Evolutionary conservation across 2,888 invertebrate species (phyloP).

Genomic region (Rhagonycha lutea): DNA sequence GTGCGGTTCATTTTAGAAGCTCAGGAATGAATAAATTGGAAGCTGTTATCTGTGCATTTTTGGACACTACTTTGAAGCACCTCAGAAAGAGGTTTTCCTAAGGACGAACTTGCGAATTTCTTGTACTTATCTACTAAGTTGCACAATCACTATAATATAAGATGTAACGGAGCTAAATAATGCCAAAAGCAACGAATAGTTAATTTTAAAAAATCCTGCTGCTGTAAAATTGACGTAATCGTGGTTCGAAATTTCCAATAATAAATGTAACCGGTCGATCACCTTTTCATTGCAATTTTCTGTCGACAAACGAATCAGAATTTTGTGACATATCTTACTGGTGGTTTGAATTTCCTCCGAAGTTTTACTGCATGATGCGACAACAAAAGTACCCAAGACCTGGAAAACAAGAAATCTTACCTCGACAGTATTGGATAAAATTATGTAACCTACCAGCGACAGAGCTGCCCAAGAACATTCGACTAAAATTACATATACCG

Average conservation of each 20-base stretch:
- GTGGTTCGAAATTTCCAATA: constrained; percentile 13
- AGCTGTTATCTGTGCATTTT: no score
- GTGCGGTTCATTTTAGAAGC: no score
- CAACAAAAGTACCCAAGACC: constrained; percentile 29
- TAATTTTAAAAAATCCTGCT: constrained; percentile 30
- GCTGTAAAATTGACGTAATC: constrained; percentile 22
- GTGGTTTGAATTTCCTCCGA: constrained; percentile 33
- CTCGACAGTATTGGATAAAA: neutral
- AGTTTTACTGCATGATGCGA: constrained; percentile 30
- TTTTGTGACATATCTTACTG: constrained; percentile 30
- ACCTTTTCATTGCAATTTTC: neutral
- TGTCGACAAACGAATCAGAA: constrained; percentile 29
- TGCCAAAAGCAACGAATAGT: constrained; percentile 27
- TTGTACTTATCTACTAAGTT: constrained; percentile 13
- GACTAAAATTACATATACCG: neutral
- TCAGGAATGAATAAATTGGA: no score
- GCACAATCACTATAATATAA: constrained; percentile 31
- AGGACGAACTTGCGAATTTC: no score
- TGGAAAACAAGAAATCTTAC: constrained; percentile 9
- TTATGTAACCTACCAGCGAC: neutral
- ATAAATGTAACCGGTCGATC: constrained; percentile 14
- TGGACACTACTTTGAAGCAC: no score
- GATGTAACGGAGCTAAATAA: constrained; percentile 29
- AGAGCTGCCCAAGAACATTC: neutral
- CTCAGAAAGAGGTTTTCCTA: no score